A percentile compares a stretch with the other conserved stretches of the same genome.
Evolutionary conservation across 2,888 invertebrate genomes (phyloP).

Genomic region (Platycheirus rosarum): DNA sequence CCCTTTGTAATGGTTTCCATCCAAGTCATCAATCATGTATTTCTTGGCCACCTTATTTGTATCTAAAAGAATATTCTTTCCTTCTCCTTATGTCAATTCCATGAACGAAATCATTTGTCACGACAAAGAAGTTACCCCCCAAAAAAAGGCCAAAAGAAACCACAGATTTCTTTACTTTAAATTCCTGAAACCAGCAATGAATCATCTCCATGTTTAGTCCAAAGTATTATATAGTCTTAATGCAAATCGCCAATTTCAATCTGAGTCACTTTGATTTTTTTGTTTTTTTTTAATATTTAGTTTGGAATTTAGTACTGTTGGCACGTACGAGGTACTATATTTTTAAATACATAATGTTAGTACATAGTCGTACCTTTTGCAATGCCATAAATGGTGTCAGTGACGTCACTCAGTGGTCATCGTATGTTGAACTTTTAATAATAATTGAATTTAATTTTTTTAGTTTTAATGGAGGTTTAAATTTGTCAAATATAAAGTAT

Average conservation of each 20-base stretch:
- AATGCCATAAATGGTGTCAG: background rate
- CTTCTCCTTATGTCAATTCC: slow-evolving; percentile 11
- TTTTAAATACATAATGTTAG: background rate
- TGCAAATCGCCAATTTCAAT: slow-evolving; percentile 39
- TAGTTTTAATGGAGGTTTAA: no score
- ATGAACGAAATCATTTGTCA: slow-evolving; percentile 52
- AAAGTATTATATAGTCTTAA: slow-evolving; percentile 25
- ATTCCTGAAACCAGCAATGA: slow-evolving; percentile 50
- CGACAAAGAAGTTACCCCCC: slow-evolving; percentile 17
- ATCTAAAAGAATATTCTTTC: background rate
- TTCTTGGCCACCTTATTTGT: slow-evolving; percentile 2
- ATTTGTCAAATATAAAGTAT: no score
- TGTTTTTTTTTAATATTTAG: slow-evolving; percentile 48
- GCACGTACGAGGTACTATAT: slow-evolving; percentile 16
- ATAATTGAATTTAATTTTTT: no score
- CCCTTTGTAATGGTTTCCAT: background rate
- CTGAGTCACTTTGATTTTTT: slow-evolving; percentile 47
- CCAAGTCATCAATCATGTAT: slow-evolving; percentile 39
- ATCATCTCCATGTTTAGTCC: slow-evolving; percentile 40
- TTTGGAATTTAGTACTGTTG: slow-evolving; percentile 51
- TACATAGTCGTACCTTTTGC: no score
- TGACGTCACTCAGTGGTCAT: background rate
- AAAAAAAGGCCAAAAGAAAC: slow-evolving; percentile 37
- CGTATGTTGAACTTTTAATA: no score
- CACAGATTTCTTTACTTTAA: slow-evolving; percentile 41